Conservation (phyloP, 2,113 vertebrate genomes). For the Lycocorax pyrrhopterus region DNA sequence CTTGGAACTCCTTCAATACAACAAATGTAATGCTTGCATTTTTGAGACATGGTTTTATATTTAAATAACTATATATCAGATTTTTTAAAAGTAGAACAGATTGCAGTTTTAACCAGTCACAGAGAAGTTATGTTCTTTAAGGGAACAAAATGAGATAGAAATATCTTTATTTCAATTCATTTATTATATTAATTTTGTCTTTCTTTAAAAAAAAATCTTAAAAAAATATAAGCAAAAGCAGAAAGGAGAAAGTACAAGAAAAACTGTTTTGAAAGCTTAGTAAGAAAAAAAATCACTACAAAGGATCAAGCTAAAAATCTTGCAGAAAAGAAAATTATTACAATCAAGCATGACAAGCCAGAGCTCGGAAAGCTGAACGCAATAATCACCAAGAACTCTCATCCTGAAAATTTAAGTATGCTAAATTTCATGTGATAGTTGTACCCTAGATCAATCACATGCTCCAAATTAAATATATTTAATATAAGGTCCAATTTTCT, state of each 20-base stretch:
- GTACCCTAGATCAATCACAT: not conserved
- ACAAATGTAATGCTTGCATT: not conserved
- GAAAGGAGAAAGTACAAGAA: not conserved
- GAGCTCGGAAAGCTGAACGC: not conserved
- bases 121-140: not conserved
- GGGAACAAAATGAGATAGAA: not conserved
- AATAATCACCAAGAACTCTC: not conserved
- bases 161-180: not conserved
- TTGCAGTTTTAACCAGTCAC: not conserved
- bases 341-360: not conserved
- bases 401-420: not conserved
- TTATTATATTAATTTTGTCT: not conserved
- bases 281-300: not conserved
- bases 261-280: not conserved
- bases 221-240: not conserved
- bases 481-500: not conserved
- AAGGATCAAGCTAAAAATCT: not conserved
- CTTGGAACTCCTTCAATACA: not conserved
- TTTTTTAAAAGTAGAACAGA: not conserved
- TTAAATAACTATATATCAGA: not conserved
- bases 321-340: not conserved
- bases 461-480: not conserved
- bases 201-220: not conserved
- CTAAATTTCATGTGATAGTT: not conserved
- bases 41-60: not conserved